phyloP scores from a whole-genome alignment of 2,113 vertebrate genomes.

The Lonchura striata region DNA sequence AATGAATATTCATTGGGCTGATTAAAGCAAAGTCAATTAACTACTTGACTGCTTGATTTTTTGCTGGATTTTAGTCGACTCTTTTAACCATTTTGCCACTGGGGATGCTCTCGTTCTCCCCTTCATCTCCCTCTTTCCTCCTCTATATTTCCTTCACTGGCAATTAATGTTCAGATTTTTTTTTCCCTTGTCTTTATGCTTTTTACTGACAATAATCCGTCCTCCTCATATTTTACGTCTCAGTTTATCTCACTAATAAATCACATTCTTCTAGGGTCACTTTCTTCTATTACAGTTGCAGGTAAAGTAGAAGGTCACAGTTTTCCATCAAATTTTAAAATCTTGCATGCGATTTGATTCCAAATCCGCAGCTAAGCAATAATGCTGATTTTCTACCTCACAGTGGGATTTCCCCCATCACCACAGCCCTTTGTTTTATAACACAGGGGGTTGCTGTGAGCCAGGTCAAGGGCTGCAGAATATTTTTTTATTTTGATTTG shows the following conservation, averaged over 20 bases:
- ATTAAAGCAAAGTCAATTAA: slow-evolving; percentile 81
- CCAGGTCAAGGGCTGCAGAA: background rate
- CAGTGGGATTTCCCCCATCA: background rate
- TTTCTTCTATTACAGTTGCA: background rate
- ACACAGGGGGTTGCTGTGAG: background rate
- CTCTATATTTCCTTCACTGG: background rate
- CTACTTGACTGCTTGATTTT: slow-evolving; percentile 76
- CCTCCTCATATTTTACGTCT: background rate
- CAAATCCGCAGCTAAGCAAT: background rate
- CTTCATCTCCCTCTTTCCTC: background rate
- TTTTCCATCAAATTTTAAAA: slow-evolving; percentile 12
- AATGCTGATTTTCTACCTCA: background rate
- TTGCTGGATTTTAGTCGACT: slow-evolving; percentile 65
- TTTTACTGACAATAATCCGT: slow-evolving; percentile 16
- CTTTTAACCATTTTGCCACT: slow-evolving; percentile 67
- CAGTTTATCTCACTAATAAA: slow-evolving; percentile 9
- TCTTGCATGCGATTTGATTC: background rate
- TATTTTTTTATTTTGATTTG: background rate
- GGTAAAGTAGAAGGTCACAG: slow-evolving; percentile 14
- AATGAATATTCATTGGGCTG: slow-evolving; percentile 83
- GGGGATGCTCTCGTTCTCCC: slow-evolving; percentile 38
- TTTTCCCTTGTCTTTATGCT: background rate
- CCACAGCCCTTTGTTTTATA: background rate
- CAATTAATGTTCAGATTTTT: background rate
- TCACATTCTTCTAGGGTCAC: background rate